Evolutionary conservation across 2,113 vertebrate genomes (phyloP).

Genomic region (Dolichallabes microphthalmus): DNA sequence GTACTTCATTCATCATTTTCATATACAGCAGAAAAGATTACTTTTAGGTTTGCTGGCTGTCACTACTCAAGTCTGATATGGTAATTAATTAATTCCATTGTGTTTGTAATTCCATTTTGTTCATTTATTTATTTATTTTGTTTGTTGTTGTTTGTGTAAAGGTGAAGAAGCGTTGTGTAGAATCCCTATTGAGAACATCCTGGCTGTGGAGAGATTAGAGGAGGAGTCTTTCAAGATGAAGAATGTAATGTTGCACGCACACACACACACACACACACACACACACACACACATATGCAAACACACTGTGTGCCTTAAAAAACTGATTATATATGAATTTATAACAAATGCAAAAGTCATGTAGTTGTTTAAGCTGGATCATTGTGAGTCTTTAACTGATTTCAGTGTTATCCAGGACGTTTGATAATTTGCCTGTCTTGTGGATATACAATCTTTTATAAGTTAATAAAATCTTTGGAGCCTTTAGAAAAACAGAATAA

Average conservation of each 20-base stretch:
- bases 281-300: not conserved
- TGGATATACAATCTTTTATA: not conserved
- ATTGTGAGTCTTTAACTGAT: not conserved
- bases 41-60: not conserved
- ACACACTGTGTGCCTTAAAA: not conserved
- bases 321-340: not conserved
- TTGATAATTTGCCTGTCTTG: not conserved
- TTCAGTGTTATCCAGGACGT: not conserved
- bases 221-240: constrained; percentile 99
- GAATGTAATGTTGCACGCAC: constrained; percentile 74
- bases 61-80: not conserved
- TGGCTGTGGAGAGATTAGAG: constrained; percentile 94
- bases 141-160: constrained; percentile 59
- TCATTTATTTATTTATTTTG: not conserved
- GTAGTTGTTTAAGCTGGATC: not conserved
- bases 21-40: not conserved
- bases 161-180: constrained; percentile 90
- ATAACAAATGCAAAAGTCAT: not conserved
- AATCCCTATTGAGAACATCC: constrained; percentile 97
- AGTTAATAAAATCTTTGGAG: not conserved
- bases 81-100: not conserved
- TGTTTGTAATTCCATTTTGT: constrained; percentile 28
- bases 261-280: not conserved
- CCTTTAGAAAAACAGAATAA: not conserved
- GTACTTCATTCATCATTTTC: not conserved